phyloP scores from a whole-genome alignment of 2,113 vertebrate genomes.

The Microcebus tavaratra region DNA sequence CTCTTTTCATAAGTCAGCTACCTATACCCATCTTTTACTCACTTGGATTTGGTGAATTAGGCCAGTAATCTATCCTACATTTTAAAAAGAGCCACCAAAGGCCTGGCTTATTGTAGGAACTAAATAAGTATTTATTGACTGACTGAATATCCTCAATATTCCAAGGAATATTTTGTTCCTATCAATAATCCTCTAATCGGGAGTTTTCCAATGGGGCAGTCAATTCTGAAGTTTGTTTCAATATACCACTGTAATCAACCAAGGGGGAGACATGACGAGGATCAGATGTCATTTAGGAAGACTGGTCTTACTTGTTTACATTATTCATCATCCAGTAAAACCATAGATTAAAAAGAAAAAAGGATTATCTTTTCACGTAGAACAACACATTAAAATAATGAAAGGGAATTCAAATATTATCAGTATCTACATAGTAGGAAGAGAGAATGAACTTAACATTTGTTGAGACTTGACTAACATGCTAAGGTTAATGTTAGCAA shows the following conservation, averaged over 20 bases:
- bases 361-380: not conserved
- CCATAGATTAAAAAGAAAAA: not conserved
- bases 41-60: not conserved
- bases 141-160: not conserved
- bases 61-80: not conserved
- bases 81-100: not conserved
- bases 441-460: not conserved
- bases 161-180: not conserved
- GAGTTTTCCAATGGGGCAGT: not conserved
- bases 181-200: not conserved
- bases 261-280: not conserved
- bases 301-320: not conserved
- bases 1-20: not conserved
- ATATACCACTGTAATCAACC: not conserved
- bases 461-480: not conserved
- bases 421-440: not conserved
- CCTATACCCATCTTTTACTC: not conserved
- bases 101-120: not conserved
- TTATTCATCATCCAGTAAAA: not conserved
- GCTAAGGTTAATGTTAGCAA: not conserved
- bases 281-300: not conserved
- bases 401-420: not conserved
- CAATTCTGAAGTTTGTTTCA: constrained; percentile 16
- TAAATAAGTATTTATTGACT: not conserved
- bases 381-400: not conserved